Conservation (phyloP, 1,140 invertebrate genomes). For the Stenopsyche tienmushanensis region DNA sequence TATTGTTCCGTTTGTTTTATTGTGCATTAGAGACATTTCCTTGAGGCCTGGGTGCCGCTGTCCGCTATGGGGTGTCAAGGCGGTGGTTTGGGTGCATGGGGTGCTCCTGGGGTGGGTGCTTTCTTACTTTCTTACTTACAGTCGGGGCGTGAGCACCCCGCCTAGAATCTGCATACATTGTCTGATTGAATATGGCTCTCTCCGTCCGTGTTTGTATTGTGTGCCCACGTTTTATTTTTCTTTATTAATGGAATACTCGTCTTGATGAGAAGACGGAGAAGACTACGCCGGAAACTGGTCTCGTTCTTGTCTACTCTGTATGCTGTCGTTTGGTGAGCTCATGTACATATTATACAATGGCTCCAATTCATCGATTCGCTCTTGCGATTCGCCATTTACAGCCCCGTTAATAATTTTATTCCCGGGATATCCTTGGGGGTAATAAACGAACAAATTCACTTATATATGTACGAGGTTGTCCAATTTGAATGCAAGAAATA, state of each 20-base stretch:
- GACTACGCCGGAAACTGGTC: no score
- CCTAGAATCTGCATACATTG: conserved; percentile 40
- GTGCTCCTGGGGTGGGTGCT: neutral
- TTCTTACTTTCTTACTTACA: conserved; percentile 30
- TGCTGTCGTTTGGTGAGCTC: no score
- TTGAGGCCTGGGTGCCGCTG: neutral
- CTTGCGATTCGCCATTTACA: no score
- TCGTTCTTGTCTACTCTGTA: no score
- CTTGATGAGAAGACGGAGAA: conserved; percentile 20
- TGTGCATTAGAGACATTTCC: neutral
- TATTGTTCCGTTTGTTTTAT: conserved; percentile 12
- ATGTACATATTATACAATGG: no score
- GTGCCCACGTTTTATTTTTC: conserved; percentile 30
- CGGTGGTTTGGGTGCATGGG: neutral
- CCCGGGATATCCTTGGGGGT: no score
- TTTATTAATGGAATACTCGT: conserved; percentile 37
- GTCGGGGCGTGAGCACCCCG: conserved; percentile 15
- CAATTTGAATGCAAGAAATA: no score
- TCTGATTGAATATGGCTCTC: conserved; percentile 39
- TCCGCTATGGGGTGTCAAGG: neutral
- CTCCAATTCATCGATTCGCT: no score
- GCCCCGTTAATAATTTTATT: no score
- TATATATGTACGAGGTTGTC: no score
- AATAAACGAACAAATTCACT: no score
- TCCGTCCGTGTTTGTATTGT: conserved; percentile 30